Conservation (phyloP, 2,888 invertebrate genomes). For the Orthosia cruda region DNA sequence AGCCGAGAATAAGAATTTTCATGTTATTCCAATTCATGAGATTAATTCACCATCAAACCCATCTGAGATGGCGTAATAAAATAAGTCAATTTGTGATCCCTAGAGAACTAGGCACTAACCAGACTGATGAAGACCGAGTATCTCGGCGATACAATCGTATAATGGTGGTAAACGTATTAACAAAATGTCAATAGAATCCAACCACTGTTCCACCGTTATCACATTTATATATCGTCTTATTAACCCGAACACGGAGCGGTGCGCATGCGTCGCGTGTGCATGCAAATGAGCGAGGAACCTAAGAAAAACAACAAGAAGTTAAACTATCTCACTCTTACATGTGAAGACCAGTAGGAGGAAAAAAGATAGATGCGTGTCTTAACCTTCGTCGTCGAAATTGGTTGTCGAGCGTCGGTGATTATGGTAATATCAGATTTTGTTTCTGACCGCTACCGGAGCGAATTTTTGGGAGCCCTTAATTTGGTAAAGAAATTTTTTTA, state of each 20-base stretch:
- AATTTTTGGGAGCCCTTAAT: constrained; percentile 66
- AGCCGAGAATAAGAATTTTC: constrained; percentile 15
- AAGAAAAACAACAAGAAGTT: constrained; percentile 62
- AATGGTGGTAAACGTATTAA: constrained; percentile 61
- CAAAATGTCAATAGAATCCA: constrained; percentile 71
- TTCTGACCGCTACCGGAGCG: constrained; percentile 70
- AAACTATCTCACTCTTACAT: constrained; percentile 66
- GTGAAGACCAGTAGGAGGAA: constrained; percentile 42
- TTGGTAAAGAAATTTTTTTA: constrained; percentile 60
- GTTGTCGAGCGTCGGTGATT: constrained; percentile 62
- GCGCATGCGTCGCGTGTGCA: constrained; percentile 75
- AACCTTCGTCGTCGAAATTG: constrained; percentile 40
- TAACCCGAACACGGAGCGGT: constrained; percentile 75
- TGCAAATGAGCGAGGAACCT: constrained; percentile 76
- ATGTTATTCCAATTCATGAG: not conserved
- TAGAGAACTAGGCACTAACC: constrained; percentile 3
- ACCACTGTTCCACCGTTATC: constrained; percentile 78
- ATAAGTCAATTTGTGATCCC: not conserved
- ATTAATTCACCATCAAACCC: not conserved
- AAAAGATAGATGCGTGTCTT: constrained; percentile 54
- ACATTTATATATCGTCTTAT: constrained; percentile 80
- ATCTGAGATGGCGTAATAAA: not conserved
- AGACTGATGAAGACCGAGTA: not conserved
- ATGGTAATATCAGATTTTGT: constrained; percentile 70
- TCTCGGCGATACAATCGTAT: constrained; percentile 16